Evolutionary conservation across 1,140 invertebrate species (phyloP).

Genomic region (Holcopasites calliopsidis): DNA sequence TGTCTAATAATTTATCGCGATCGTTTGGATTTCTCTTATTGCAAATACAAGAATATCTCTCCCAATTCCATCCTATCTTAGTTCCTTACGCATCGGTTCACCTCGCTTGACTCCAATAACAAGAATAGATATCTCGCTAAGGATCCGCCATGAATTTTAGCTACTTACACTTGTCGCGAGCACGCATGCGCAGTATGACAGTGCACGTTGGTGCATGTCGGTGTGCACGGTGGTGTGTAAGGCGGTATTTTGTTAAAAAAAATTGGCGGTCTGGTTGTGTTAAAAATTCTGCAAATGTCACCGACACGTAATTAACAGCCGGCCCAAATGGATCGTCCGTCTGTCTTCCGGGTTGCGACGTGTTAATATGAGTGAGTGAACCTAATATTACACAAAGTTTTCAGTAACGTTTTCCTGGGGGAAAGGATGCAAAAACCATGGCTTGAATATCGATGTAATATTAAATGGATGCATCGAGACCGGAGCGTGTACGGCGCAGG

Average conservation of each 20-base stretch:
- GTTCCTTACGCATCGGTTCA: conserved; percentile 22
- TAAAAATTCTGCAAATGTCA: conserved; percentile 27
- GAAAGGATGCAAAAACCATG: conserved; percentile 44
- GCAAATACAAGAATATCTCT: conserved; percentile 33
- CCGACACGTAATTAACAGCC: conserved; percentile 9
- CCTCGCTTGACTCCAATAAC: conserved; percentile 24
- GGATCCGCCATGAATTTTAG: conserved; percentile 36
- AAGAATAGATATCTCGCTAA: conserved; percentile 48
- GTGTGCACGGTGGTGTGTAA: conserved; percentile 49
- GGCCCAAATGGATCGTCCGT: not conserved
- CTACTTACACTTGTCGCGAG: conserved; percentile 14
- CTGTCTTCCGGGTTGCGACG: conserved; percentile 1
- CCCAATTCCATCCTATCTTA: conserved; percentile 31
- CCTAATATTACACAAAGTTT: conserved; percentile 47
- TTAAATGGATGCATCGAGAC: conserved; percentile 11
- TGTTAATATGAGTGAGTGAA: conserved; percentile 47
- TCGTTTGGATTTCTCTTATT: conserved; percentile 23
- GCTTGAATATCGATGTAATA: conserved; percentile 24
- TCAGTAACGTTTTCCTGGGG: conserved; percentile 51
- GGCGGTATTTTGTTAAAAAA: conserved; percentile 49
- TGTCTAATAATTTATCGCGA: conserved; percentile 30
- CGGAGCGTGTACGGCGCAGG: not conserved
- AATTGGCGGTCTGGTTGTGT: conserved; percentile 38
- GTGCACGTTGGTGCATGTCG: conserved; percentile 42
- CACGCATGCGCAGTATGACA: conserved; percentile 42